Base-by-base conservation (phyloP, 2,797 vertebrate species). In the Aldrovandia affinis region DNA sequence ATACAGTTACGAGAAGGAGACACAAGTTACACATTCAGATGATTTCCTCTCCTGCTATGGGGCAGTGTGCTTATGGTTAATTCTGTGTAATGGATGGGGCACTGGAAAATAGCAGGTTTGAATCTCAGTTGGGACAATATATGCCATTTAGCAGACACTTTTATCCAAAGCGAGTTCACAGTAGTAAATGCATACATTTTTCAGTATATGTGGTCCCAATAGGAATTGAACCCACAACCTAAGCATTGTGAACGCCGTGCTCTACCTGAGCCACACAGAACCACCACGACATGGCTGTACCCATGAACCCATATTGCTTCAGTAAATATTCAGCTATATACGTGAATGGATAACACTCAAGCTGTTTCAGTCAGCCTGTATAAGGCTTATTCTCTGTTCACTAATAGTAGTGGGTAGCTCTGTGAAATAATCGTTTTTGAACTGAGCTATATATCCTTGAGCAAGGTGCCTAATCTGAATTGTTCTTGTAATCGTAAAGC, bases 301-400 rank as follows among this genome's bases (percentile, higher is more conserved):
- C 2, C 18, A 8, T 42, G 22, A 77, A 77, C 22, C 39, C 22
- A 77, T 0, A 12, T n/a, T 39, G 20, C 39, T 77, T 77, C 73
- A 77, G 39, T 77, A 77, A 44, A 77, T 73, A 22, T 77, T 77
- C 73, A 44, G 6, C 73, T 44, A 9, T 77, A 77, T 44, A 47
- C n/a, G n/a, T n/a, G n/a, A 44, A 44, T 47, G 70, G 55, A 7
- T 75, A 33, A 36, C 30, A 25, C 9, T 18, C 0, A 10, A 44
- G 36, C 20, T 44, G 20, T 77, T 8, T 44, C 25, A 42, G 73
- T 47, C 39, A 0, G 39, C 22, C 22, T 44, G 68, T 18, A 65
- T 65, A 30, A 65, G 28, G 28, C 14, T 73, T 25, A 42, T 39
- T 73, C 65, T 70, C 68, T 77, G 39, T 77, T 77, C n/a, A 25